A percentile compares a stretch with the other conserved stretches of the same genome.
phyloP scores from a whole-genome alignment of 2,113 vertebrate species.

The Brienomyrus longianalis region DNA sequence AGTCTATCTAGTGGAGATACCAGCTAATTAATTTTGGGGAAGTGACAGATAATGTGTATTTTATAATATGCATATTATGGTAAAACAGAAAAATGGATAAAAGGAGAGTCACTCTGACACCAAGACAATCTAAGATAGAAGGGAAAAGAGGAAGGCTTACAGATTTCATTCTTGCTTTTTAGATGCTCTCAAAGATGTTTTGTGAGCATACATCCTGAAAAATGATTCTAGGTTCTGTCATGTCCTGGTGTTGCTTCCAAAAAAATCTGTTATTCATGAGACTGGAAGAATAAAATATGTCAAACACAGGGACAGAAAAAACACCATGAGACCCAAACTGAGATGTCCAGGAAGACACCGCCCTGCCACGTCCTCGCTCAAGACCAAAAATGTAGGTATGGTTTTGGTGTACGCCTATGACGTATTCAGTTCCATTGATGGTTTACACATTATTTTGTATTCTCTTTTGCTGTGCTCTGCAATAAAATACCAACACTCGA shows the following conservation, averaged over 20 bases:
- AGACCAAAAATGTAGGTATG: neutral
- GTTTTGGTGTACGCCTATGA: neutral
- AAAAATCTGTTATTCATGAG: neutral
- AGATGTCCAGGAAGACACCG: neutral
- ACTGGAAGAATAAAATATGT: neutral
- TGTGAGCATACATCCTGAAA: neutral
- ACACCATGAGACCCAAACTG: neutral
- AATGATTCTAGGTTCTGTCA: neutral
- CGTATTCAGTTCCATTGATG: neutral
- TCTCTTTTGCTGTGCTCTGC: neutral
- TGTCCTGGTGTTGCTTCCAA: neutral
- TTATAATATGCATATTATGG: neutral
- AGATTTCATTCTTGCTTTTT: neutral
- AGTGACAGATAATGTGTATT: constrained; percentile 4
- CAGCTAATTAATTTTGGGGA: constrained; percentile 7
- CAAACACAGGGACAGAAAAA: neutral
- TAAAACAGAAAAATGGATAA: neutral
- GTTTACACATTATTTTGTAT: neutral
- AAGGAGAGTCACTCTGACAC: constrained; percentile 15
- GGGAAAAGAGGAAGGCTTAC: neutral
- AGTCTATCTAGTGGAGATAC: neutral
- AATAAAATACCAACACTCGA: neutral
- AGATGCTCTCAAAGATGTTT: neutral
- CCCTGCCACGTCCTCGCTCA: neutral
- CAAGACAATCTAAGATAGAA: constrained; percentile 31